Conservation (phyloP, 2,113 vertebrate species). For the Marmota monax region DNA sequence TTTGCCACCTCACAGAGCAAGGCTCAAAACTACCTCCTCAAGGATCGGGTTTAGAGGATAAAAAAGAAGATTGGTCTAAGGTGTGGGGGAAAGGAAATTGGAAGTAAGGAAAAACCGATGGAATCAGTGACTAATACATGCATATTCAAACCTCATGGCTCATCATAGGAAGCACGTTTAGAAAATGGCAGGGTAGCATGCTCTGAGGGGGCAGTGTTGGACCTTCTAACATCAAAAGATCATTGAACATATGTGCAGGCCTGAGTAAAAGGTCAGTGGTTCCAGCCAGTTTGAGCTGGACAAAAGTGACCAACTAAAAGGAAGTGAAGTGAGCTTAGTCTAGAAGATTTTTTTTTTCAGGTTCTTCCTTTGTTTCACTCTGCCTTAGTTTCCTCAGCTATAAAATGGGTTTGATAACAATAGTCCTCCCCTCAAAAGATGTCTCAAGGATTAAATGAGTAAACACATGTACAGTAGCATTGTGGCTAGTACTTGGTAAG, state of each 20-base stretch:
- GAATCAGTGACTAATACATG: too few relatives aligned
- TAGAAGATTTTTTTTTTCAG: neutral
- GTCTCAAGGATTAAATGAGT: neutral
- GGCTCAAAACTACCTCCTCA: neutral
- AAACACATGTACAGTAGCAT: neutral
- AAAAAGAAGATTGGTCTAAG: neutral
- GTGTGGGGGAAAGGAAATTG: neutral
- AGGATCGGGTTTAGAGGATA: neutral
- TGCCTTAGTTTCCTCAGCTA: neutral
- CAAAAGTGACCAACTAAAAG: neutral
- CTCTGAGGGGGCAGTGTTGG: neutral
- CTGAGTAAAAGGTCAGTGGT: neutral
- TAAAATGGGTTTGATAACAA: neutral
- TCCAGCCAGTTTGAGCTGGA: neutral
- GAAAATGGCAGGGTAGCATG: neutral
- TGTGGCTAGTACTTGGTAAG: neutral
- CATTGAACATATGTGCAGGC: neutral
- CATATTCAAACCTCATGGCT: neutral
- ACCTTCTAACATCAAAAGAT: neutral
- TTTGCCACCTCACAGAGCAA: neutral
- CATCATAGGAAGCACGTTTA: neutral
- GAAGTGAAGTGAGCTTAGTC: neutral
- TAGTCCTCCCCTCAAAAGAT: neutral
- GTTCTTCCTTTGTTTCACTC: neutral
- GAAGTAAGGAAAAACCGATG: neutral